These are phyloP conservation scores for Volucella bombylans DNA, from an alignment of 2,888 invertebrate genomes.

Conservation along the genomic window DNA sequence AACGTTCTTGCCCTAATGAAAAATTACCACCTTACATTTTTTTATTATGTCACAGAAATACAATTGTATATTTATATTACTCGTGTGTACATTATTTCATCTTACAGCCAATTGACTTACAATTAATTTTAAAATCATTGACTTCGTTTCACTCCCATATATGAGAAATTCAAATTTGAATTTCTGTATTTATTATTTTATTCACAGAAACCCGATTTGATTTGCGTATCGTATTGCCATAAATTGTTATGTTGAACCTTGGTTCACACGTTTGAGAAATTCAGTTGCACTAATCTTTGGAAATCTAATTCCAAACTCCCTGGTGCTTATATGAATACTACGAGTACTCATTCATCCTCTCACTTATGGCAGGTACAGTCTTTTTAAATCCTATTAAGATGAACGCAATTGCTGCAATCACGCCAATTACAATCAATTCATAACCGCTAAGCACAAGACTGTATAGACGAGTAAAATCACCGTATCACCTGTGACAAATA, in stretches of 20 bases:
- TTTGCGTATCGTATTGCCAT: constrained; percentile 15
- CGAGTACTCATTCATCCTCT: neutral
- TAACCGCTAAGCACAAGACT: neutral
- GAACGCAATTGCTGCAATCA: constrained; percentile 37
- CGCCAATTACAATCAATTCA: constrained; percentile 46
- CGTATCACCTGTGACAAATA: constrained; percentile 45
- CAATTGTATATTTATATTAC: no score
- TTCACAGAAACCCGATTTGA: neutral
- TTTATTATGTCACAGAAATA: no score
- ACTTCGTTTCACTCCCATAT: no score
- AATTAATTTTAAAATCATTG: no score
- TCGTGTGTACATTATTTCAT: no score
- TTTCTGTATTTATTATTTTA: no score
- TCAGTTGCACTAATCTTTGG: neutral
- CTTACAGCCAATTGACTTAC: no score
- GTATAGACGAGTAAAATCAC: neutral
- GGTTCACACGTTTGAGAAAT: constrained; percentile 40
- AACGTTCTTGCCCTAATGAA: no score
- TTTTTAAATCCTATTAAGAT: constrained; percentile 9
- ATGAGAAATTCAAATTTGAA: no score
- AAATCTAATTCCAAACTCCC: constrained; percentile 5
- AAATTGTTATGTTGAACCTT: neutral
- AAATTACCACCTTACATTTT: no score
- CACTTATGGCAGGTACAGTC: neutral
- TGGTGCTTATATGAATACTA: neutral